These are phyloP conservation scores for Phyllotreta striolata DNA, from an alignment of 2,888 invertebrate species.

Conservation along the genomic window DNA sequence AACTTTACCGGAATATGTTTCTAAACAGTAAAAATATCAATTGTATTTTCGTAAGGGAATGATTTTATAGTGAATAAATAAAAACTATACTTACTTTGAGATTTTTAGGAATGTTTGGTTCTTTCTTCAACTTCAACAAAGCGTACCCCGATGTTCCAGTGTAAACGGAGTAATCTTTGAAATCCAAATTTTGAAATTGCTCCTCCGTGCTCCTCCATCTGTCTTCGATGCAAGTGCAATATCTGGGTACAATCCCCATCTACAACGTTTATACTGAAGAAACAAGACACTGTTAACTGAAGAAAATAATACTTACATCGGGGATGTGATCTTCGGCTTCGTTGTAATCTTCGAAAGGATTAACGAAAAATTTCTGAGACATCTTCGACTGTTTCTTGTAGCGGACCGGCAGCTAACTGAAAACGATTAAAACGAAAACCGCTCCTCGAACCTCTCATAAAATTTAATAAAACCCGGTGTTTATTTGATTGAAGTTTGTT, in stretches of 20 bases:
- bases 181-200: slow-evolving; percentile 61
- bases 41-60: not conserved
- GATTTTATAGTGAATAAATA: not conserved
- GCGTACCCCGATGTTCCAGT: slow-evolving; percentile 80
- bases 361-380: slow-evolving; percentile 58
- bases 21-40: too few species aligned
- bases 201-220: slow-evolving; percentile 61
- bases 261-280: slow-evolving; percentile 50
- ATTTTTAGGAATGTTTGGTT: slow-evolving; percentile 48
- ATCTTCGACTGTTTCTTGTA: slow-evolving; percentile 21
- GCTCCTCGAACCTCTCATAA: slow-evolving; percentile 12
- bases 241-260: slow-evolving; percentile 63
- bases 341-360: slow-evolving; percentile 60
- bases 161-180: slow-evolving; percentile 73
- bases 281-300: not conserved
- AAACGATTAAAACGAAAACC: slow-evolving; percentile 10
- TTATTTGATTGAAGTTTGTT: slow-evolving; percentile 26
- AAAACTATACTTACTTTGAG: slow-evolving; percentile 53
- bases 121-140: slow-evolving; percentile 67
- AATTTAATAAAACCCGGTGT: slow-evolving; percentile 23
- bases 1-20: too few species aligned
- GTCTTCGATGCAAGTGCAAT: slow-evolving; percentile 56
- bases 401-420: slow-evolving; percentile 8
- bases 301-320: slow-evolving; percentile 20
- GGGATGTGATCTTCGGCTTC: slow-evolving; percentile 19